Base-by-base conservation (phyloP, 2,113 vertebrate genomes). In the Passer domesticus region DNA sequence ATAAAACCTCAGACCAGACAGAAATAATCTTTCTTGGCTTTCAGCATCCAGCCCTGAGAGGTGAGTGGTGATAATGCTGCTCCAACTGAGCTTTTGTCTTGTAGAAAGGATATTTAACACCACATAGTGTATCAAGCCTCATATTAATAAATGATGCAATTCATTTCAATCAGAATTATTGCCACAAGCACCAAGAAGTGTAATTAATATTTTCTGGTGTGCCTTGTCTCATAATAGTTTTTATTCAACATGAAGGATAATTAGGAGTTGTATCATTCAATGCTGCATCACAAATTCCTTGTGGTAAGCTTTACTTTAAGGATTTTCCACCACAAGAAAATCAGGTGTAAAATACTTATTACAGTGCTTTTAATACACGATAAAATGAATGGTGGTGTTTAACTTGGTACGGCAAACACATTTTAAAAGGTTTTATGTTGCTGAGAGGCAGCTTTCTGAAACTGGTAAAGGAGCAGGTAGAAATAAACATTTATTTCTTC, bases 161-260 rank as follows among this genome's bases (percentile, higher is more conserved):
- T 94, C 9, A 73, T 91, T 93, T 91, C 31, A 79, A 56, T 63
- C 49, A 64, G 31, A 87, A 87, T 84, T 85, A 91, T 59, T 95
- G 91, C 92, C 80, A 92, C 39, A 72, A 94, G 86, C 80, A 78
- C 47, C 64, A 81, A 55, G 60, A 91, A 76, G 12, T 89, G 60
- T 92, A 95, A 92, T 96, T 91, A 95, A 72, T 86, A 81, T 83
- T 80, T 84, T 81, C 73, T 84, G 46, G 33, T 68, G 59, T 6
- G 5, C 35, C 49, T 73, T 68, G 56, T 56, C 76, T 94, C 80
- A 10, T 47, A 81, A 70, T 31, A 60, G 44, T 33, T 89, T 94
- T 87, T 87, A 72, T 87, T 91, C 89, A 92, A 66, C 23, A 11
- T 1, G 2, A 82, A 82, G 72, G 22, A 85, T 79, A 66, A 52